phyloP scores from a whole-genome alignment of 2,888 invertebrate species.

The Polymixis lichenea region DNA sequence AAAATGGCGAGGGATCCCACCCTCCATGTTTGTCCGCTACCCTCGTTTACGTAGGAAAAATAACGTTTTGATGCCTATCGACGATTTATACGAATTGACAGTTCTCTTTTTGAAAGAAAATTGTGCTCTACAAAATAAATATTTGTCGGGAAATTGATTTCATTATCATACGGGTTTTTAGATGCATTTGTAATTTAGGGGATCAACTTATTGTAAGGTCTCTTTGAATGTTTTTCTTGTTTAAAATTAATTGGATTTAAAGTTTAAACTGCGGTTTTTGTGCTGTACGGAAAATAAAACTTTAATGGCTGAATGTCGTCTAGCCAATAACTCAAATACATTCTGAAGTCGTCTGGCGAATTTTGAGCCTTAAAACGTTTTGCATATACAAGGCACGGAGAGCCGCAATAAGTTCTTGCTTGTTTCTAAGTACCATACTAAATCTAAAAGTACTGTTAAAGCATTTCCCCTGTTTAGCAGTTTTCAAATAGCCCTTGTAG shows the following conservation, averaged over 20 bases:
- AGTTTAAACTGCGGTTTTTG: neutral
- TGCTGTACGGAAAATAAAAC: neutral
- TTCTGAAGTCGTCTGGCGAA: conserved; percentile 18
- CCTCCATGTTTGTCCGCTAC: conserved; percentile 71
- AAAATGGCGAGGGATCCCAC: conserved; percentile 78
- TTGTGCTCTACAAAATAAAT: conserved; percentile 70
- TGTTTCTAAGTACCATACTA: conserved; percentile 15
- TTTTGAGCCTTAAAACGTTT: conserved; percentile 32
- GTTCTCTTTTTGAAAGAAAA: conserved; percentile 73
- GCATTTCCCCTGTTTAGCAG: neutral
- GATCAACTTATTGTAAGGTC: neutral
- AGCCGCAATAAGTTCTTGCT: conserved; percentile 42
- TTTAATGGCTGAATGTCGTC: conserved; percentile 3
- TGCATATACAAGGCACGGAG: conserved; percentile 32
- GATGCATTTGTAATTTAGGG: conserved; percentile 40
- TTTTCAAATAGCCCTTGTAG: neutral
- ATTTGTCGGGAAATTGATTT: conserved; percentile 58
- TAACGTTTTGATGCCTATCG: conserved; percentile 80
- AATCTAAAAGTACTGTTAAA: neutral
- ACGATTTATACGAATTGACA: conserved; percentile 81
- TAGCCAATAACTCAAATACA: conserved; percentile 26
- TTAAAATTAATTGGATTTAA: conserved; percentile 5
- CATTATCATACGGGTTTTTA: conserved; percentile 32
- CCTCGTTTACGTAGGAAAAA: conserved; percentile 79
- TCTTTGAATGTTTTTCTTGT: neutral